These are phyloP conservation scores for Lymantria monacha DNA, from an alignment of 2,888 invertebrate genomes.

Conservation along the genomic window DNA sequence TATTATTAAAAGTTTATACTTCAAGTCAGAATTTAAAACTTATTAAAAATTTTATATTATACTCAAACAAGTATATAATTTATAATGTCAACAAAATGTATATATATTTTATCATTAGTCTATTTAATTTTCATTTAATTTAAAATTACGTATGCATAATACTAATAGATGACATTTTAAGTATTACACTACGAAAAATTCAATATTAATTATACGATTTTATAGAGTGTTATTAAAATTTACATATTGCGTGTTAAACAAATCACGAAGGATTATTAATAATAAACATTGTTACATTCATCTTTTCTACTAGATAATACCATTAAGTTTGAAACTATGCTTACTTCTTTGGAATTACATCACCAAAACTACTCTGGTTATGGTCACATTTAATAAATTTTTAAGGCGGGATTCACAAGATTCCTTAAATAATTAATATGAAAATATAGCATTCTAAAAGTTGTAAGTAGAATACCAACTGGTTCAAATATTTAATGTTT, in stretches of 20 bases:
- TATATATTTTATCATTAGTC: not conserved
- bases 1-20: constrained; percentile 10
- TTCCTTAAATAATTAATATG: constrained; percentile 31
- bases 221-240: constrained; percentile 41
- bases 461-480: constrained; percentile 35
- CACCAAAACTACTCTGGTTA: constrained; percentile 79
- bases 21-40: constrained; percentile 5
- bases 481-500: constrained; percentile 25
- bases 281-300: constrained; percentile 36
- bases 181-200: constrained; percentile 23
- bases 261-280: constrained; percentile 2
- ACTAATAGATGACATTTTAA: constrained; percentile 14
- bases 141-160: constrained; percentile 11
- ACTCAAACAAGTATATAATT: constrained; percentile 7
- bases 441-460: constrained; percentile 25
- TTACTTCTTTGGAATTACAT: constrained; percentile 81
- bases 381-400: constrained; percentile 71
- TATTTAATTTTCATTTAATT: constrained; percentile 3
- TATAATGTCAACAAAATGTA: constrained; percentile 5
- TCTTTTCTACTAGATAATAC: constrained; percentile 40
- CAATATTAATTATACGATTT: constrained; percentile 32
- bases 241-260: constrained; percentile 13
- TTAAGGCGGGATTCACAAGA: constrained; percentile 73
- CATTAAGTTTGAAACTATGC: constrained; percentile 72
- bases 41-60: not conserved